These are phyloP conservation scores for Tridacna gigas DNA, from an alignment of 2,888 invertebrate genomes.

Conservation along the genomic window DNA sequence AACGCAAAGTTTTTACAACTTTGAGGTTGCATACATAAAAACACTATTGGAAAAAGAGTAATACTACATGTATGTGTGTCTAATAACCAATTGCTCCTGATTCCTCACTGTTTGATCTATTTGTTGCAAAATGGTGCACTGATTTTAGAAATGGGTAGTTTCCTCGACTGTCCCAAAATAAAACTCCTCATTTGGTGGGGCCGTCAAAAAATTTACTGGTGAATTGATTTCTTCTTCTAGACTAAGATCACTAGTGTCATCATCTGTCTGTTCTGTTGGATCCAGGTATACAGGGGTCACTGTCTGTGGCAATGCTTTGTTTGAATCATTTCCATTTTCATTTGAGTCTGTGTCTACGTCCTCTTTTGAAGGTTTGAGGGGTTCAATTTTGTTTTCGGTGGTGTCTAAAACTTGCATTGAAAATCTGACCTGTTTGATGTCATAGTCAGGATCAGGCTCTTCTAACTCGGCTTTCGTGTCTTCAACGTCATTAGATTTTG, in stretches of 20 bases:
- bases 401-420: slow-evolving; percentile 62
- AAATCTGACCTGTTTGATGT: slow-evolving; percentile 74
- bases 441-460: slow-evolving; percentile 75
- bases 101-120: no score
- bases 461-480: slow-evolving; percentile 28
- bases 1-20: no score
- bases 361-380: slow-evolving; percentile 39
- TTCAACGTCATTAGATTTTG: background rate
- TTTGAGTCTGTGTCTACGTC: background rate
- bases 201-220: slow-evolving; percentile 2
- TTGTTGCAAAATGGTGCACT: no score
- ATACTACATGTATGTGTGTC: no score
- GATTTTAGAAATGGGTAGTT: slow-evolving; percentile 20
- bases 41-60: no score
- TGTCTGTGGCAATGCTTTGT: background rate
- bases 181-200: background rate
- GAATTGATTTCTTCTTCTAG: slow-evolving; percentile 32
- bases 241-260: background rate
- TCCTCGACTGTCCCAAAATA: slow-evolving; percentile 19
- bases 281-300: background rate
- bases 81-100: no score
- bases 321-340: background rate
- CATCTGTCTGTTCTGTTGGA: background rate
- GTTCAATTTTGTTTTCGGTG: slow-evolving; percentile 62
- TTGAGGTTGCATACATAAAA: no score